Conservation (phyloP, 2,797 vertebrate genomes). For the Trematomus bernacchii region DNA sequence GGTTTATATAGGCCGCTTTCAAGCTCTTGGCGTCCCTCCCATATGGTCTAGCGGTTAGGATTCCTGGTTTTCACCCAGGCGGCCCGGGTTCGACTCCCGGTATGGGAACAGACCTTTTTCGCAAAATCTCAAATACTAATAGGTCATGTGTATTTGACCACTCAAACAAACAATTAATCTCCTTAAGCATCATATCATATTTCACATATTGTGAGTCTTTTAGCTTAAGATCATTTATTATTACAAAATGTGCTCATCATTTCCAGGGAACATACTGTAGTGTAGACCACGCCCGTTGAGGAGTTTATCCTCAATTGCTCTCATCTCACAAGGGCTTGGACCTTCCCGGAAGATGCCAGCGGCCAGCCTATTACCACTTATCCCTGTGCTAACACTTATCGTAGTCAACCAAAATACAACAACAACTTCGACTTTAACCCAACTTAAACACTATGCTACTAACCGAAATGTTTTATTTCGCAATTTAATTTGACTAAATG, state of each 20-base stretch:
- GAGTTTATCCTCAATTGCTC: conserved; percentile 57
- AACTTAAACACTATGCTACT: background rate
- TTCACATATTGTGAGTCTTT: rapidly evolving
- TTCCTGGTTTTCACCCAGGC: conserved; percentile 90
- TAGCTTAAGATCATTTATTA: background rate
- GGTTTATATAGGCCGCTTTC: no score
- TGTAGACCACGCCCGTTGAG: conserved; percentile 66
- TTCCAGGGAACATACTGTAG: conserved; percentile 32
- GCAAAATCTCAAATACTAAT: rapidly evolving
- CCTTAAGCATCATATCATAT: rapidly evolving
- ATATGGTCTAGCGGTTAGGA: conserved; percentile 90
- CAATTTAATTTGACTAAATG: conserved; percentile 8
- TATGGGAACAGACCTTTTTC: conserved; percentile 72
- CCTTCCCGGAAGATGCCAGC: conserved; percentile 72
- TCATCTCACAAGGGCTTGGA: conserved; percentile 52
- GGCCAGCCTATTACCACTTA: conserved; percentile 27
- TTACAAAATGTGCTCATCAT: conserved; percentile 21
- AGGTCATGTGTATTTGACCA: rapidly evolving
- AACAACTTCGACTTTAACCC: conserved; percentile 1
- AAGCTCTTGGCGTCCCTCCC: conserved; percentile 55
- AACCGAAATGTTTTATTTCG: background rate
- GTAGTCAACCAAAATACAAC: background rate
- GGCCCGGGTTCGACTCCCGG: conserved; percentile 88
- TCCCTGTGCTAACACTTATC: background rate
- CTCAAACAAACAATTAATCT: no score